Conservation (phyloP, 1,140 invertebrate genomes). For the Tetramorium simillimum region DNA sequence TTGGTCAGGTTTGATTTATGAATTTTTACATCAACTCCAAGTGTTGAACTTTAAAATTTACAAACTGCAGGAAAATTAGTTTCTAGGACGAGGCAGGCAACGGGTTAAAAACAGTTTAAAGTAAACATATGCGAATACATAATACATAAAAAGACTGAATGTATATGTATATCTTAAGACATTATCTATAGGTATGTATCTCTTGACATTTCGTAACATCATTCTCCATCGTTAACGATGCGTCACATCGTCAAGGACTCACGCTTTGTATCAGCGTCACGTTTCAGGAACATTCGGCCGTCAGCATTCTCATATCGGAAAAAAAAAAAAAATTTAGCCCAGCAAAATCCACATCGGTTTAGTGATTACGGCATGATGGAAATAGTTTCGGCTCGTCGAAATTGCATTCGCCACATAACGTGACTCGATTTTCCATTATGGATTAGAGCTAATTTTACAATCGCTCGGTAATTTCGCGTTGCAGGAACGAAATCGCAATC, state of each 20-base stretch:
- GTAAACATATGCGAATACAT: constrained; percentile 1
- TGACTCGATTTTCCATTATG: constrained; percentile 22
- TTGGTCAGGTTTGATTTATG: constrained; percentile 29
- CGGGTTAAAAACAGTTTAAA: not conserved
- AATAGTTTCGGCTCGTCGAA: constrained; percentile 44
- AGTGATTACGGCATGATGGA: constrained; percentile 46
- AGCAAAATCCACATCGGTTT: constrained; percentile 35
- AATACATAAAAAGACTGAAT: not conserved
- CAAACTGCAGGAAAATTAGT: not conserved
- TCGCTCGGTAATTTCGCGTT: not conserved
- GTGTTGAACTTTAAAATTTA: not conserved
- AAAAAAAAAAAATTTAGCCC: constrained; percentile 32
- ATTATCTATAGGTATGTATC: not conserved
- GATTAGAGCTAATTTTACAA: constrained; percentile 13
- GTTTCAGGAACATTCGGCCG: constrained; percentile 37
- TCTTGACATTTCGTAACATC: not conserved
- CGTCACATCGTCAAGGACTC: constrained; percentile 3
- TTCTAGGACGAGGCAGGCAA: not conserved
- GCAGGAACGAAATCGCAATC: not conserved
- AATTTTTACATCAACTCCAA: constrained; percentile 29
- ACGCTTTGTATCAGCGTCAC: constrained; percentile 49
- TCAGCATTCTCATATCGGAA: constrained; percentile 55
- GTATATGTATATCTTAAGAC: not conserved
- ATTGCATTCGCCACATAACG: constrained; percentile 47
- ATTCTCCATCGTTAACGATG: not conserved